Conservation (phyloP, 2,113 vertebrate species). For the Prietella phreatophila region DNA sequence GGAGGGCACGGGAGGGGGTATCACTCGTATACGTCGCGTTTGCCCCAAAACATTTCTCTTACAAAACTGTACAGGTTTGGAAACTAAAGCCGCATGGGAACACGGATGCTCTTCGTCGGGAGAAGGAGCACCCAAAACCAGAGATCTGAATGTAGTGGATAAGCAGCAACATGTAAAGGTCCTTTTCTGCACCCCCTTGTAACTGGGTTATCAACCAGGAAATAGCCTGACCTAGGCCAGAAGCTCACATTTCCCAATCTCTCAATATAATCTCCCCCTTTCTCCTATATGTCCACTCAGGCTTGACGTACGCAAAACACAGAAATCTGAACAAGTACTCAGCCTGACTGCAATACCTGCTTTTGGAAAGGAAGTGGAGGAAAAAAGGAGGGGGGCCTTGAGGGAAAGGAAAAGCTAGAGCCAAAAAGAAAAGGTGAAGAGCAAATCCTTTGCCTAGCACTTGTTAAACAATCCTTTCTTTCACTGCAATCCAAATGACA, state of each 20-base stretch:
- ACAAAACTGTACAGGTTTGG: background rate
- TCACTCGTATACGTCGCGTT: background rate
- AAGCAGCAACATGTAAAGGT: slow-evolving; percentile 62
- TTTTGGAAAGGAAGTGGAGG: slow-evolving; percentile 54
- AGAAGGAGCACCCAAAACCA: slow-evolving; percentile 8
- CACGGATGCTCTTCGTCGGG: slow-evolving; percentile 47
- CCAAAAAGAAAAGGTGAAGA: slow-evolving; percentile 75
- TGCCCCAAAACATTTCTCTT: background rate
- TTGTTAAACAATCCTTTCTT: slow-evolving; percentile 76
- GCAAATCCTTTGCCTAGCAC: slow-evolving; percentile 72
- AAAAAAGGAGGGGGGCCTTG: slow-evolving; percentile 8
- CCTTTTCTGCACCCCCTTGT: slow-evolving; percentile 65
- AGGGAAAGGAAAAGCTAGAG: slow-evolving; percentile 51
- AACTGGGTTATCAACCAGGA: slow-evolving; percentile 64
- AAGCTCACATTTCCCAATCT: slow-evolving; percentile 69
- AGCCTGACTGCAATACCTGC: slow-evolving; percentile 68
- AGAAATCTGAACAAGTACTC: slow-evolving; percentile 70
- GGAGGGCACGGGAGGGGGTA: background rate
- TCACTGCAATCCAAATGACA: slow-evolving; percentile 77
- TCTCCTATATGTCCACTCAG: slow-evolving; percentile 69
- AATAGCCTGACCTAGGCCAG: slow-evolving; percentile 66
- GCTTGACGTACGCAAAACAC: slow-evolving; percentile 64
- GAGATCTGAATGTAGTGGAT: slow-evolving; percentile 45
- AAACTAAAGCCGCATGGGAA: slow-evolving; percentile 20
- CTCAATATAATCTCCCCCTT: slow-evolving; percentile 56